Evolutionary conservation across 2,113 vertebrate genomes (phyloP).

Genomic region (Electrona antarctica): DNA sequence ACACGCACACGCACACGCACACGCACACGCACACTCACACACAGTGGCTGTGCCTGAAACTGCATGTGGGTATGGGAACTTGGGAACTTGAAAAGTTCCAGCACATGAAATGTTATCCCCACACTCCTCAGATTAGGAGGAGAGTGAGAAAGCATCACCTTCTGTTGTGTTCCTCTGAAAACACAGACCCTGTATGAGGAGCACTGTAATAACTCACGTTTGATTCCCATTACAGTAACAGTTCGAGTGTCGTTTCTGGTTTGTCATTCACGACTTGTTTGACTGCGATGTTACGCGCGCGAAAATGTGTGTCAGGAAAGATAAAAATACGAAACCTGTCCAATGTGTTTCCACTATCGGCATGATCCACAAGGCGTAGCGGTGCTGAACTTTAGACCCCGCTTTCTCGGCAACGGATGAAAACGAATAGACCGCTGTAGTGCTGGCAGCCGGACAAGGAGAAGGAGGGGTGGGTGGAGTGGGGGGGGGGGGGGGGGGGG

Average conservation of each 20-base stretch:
- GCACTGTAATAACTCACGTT: no score
- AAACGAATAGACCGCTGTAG: constrained; percentile 59
- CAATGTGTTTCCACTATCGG: constrained; percentile 31
- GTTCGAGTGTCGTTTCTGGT: no score
- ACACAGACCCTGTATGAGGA: not conserved
- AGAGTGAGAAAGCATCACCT: constrained; percentile 3
- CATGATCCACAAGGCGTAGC: constrained; percentile 57
- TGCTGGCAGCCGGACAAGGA: constrained; percentile 58
- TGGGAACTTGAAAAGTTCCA: constrained; percentile 21
- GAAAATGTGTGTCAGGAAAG: constrained; percentile 17
- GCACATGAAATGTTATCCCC: constrained; percentile 3
- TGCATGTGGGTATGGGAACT: not conserved
- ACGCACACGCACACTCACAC: not conserved
- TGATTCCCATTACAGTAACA: no score
- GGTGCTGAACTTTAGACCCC: constrained; percentile 79
- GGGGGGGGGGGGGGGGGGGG: not conserved
- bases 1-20: not conserved
- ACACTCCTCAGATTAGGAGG: constrained; percentile 20
- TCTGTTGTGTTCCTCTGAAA: constrained; percentile 3
- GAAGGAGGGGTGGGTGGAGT: not conserved
- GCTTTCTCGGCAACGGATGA: constrained; percentile 70
- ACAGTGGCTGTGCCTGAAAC: not conserved
- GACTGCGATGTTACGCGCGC: no score
- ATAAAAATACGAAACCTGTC: constrained; percentile 32
- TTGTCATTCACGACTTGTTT: no score